Conservation (phyloP, 1,140 invertebrate genomes). For the Ostrea edulis region DNA sequence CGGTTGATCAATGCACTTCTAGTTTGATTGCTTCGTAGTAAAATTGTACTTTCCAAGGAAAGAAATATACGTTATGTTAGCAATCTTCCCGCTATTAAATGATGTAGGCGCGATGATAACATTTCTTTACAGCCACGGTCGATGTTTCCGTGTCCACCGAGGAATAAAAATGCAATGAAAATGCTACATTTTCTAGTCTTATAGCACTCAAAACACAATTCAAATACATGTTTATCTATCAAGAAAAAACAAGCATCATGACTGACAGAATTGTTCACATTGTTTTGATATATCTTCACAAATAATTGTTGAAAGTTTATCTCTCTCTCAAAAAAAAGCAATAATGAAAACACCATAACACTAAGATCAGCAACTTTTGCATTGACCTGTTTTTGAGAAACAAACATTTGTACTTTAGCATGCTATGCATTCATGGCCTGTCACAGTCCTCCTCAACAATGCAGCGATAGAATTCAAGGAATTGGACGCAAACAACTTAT, state of each 20-base stretch:
- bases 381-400: neutral
- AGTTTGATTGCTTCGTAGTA: neutral
- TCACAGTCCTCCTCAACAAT: neutral
- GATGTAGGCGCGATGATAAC: neutral
- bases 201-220: neutral
- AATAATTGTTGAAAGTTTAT: no score
- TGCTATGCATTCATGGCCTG: neutral
- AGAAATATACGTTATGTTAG: neutral
- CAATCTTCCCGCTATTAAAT: neutral
- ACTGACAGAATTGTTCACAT: neutral
- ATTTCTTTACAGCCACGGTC: neutral
- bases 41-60: neutral
- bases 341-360: no score
- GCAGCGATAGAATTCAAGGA: constrained; percentile 3
- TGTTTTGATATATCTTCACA: neutral
- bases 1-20: neutral
- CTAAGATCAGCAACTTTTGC: neutral
- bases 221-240: neutral
- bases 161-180: neutral
- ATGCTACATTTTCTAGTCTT: neutral
- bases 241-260: neutral
- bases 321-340: no score
- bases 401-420: neutral
- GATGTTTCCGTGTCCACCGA: neutral
- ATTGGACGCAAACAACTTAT: constrained; percentile 21